Evolutionary conservation across 2,797 vertebrate genomes (phyloP).

Genomic region (Alectoris magna): DNA sequence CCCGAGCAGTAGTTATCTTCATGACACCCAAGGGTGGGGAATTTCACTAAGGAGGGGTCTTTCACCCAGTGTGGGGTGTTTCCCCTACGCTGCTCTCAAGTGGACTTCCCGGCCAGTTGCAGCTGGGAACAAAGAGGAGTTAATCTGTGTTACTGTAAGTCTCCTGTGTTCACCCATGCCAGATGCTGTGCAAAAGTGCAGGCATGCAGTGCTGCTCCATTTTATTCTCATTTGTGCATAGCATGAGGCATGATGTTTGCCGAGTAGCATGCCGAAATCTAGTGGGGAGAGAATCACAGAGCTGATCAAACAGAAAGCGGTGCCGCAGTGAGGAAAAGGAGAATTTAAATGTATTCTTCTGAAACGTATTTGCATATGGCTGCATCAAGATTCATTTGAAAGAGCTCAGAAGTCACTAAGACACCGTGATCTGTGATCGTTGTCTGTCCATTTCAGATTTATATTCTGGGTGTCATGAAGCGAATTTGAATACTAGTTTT

Average conservation of each 20-base stretch:
- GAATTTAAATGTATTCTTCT: neutral
- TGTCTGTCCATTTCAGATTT: neutral
- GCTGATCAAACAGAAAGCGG: neutral
- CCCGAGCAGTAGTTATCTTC: neutral
- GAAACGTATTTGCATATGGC: neutral
- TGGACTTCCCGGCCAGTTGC: neutral
- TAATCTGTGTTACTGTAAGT: constrained; percentile 21
- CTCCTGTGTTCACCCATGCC: neutral
- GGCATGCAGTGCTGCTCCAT: neutral
- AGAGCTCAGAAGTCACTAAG: neutral
- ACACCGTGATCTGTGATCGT: neutral
- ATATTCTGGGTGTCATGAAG: neutral
- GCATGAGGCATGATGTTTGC: neutral
- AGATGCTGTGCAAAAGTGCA: neutral
- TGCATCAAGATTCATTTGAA: neutral
- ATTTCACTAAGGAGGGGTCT: no score
- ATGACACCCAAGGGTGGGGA: neutral
- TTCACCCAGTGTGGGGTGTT: neutral
- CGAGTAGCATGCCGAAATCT: neutral
- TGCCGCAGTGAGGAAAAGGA: neutral
- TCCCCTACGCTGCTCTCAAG: neutral
- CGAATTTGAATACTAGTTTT: neutral
- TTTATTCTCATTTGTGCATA: accelerated
- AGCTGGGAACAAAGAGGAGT: neutral
- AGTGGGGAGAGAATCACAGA: neutral